Evolutionary conservation across 2,888 invertebrate species (phyloP).

Genomic region (Sesia bembeciformis): DNA sequence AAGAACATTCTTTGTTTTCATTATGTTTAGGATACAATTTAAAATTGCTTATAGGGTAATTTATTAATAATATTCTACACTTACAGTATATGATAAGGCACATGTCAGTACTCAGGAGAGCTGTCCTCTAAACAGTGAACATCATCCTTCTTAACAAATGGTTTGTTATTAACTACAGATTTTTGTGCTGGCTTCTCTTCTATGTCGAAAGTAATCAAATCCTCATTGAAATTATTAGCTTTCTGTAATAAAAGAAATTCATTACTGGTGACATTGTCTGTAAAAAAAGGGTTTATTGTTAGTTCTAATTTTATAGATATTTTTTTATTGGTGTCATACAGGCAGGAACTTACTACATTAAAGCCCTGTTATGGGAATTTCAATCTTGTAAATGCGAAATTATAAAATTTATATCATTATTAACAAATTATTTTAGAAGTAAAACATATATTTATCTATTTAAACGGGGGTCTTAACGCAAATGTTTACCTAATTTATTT

Average conservation of each 20-base stretch:
- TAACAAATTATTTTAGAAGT: no score
- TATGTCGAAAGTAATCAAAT: conserved; percentile 59
- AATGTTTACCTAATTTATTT: no score
- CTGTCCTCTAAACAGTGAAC: conserved; percentile 47
- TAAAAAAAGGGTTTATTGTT: no score
- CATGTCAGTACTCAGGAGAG: conserved; percentile 60
- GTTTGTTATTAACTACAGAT: conserved; percentile 18
- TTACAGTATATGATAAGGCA: conserved; percentile 38
- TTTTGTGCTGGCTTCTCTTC: conserved; percentile 40
- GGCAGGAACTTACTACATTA: no score
- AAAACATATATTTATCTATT: no score
- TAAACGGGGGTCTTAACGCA: no score
- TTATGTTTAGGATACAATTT: neutral
- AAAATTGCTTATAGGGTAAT: neutral
- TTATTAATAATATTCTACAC: neutral
- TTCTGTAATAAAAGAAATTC: conserved; percentile 37
- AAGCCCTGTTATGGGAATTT: no score
- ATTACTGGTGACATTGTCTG: no score
- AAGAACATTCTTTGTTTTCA: neutral
- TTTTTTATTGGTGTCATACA: no score
- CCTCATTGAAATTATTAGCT: conserved; percentile 35
- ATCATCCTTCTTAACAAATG: conserved; percentile 40
- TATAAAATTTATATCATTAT: no score
- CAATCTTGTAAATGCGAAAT: no score
- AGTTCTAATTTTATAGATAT: no score